Base-by-base conservation (phyloP, 2,113 vertebrate species). In the Cardinalis cardinalis region DNA sequence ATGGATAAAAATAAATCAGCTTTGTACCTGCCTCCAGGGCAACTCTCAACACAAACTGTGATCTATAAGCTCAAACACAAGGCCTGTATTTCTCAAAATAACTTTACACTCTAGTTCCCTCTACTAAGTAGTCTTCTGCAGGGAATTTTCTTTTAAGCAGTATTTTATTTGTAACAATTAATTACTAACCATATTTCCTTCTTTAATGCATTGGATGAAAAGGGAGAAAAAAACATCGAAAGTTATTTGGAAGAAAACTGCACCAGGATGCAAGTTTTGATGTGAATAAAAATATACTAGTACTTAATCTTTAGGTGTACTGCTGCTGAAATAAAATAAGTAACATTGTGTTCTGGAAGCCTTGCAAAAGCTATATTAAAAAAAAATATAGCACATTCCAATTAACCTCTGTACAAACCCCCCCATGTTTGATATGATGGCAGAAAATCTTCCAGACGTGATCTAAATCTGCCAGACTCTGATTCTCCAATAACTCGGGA, bases 1-100 rank as follows among this genome's bases (percentile, higher is more conserved):
- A 70, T 23, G 55, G 86, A 84, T 84, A 91, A 90, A 92, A 89
- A 87, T 75, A 91, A 83, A 61, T 70, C 68, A 55, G 72, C 72
- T 88, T 88, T 93, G 65, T 71, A 31, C n/a, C 34, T 43, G 19
- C 48, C 59, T 83, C 51, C 72, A 84, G 83, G 72, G 80, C 83
- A 85, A 60, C 24, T 38, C 68, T 86, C 72, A 55, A 53, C 34
- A 59, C n/a, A 63, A 23, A 63, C 32, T 34, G 44, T 18, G 25
- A 80, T 46, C 69, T 59, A 5, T 63, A 81, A 74, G 26, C 64
- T 84, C 59, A 43, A 84, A 61, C 2, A 11, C 26, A 81, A 83
- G 60, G 29, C 10, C 29, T 63, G 29, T 26, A 53, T 53, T 92
- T 74, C 84, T 63, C 48, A 89, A 63, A 89, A n/a, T 46, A 93